Evolutionary conservation across 2,113 vertebrate genomes (phyloP).

Genomic region (Rhinolophus sinicus): DNA sequence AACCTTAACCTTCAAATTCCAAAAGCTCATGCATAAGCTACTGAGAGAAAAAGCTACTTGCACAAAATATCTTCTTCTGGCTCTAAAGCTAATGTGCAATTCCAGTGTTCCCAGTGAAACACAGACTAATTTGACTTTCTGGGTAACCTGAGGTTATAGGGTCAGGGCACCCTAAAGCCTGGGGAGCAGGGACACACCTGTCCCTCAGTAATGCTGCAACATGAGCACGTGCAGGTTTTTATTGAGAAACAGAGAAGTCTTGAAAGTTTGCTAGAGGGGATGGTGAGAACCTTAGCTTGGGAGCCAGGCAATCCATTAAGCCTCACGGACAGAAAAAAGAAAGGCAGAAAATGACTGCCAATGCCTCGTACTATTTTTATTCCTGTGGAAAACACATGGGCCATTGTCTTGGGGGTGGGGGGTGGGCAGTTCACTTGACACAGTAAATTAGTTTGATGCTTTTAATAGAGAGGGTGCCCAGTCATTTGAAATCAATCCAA

Average conservation of each 20-base stretch:
- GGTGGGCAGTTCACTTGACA: constrained; percentile 71
- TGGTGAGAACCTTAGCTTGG: too few species aligned
- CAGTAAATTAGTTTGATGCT: constrained; percentile 73
- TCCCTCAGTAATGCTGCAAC: not conserved
- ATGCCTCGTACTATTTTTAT: not conserved
- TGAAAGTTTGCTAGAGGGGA: not conserved
- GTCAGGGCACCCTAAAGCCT: not conserved
- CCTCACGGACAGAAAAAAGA: not conserved
- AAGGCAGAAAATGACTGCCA: not conserved
- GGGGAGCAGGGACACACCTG: not conserved
- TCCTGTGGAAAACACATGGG: constrained; percentile 30
- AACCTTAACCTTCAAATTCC: not conserved
- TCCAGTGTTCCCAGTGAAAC: not conserved
- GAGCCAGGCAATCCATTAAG: not conserved
- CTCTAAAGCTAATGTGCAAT: not conserved
- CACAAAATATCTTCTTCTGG: too few species aligned
- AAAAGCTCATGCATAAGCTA: not conserved
- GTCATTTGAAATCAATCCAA: constrained; percentile 78
- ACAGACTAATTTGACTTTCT: not conserved
- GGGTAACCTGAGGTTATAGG: not conserved
- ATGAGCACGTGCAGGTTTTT: too few species aligned
- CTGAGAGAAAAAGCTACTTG: not conserved
- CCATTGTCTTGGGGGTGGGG: constrained; percentile 62
- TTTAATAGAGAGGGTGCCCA: constrained; percentile 69
- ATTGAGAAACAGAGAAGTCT: not conserved